Evolutionary conservation across 2,797 vertebrate species (phyloP).

Genomic region (Sphaeramia orbicularis): DNA sequence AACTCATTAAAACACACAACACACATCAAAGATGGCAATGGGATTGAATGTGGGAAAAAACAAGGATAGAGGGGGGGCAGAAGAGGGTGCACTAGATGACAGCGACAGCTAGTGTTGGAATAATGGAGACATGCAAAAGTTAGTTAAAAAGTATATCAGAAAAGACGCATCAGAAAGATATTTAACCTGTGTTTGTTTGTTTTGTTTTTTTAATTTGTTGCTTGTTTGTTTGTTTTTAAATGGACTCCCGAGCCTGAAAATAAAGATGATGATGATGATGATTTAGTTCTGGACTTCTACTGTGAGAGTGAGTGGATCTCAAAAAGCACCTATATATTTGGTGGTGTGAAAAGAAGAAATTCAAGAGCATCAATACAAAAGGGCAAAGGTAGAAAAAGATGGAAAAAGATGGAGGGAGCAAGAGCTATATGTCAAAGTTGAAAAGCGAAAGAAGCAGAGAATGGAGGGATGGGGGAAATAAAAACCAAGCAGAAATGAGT

Average conservation of each 20-base stretch:
- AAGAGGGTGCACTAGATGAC: not conserved
- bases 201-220: too few relatives aligned
- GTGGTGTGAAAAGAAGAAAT: not conserved
- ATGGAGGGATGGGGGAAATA: constrained; percentile 17
- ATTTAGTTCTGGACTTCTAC: too few relatives aligned
- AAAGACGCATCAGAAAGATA: not conserved
- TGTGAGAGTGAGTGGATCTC: too few relatives aligned
- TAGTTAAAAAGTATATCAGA: not conserved
- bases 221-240: too few relatives aligned
- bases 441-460: not conserved
- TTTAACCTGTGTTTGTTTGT: too few relatives aligned
- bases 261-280: too few relatives aligned
- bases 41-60: constrained; percentile 31
- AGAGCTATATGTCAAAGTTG: not conserved
- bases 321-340: not conserved
- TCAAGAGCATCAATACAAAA: not conserved
- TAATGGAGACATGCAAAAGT: constrained; percentile 10
- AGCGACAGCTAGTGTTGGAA: constrained; percentile 13
- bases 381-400: not conserved
- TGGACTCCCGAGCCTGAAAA: too few relatives aligned
- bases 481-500: constrained; percentile 25
- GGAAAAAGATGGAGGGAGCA: not conserved
- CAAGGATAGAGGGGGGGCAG: constrained; percentile 6
- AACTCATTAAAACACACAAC: constrained; percentile 79
- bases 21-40: constrained; percentile 69